phyloP scores from a whole-genome alignment of 1,140 invertebrate genomes.

The Steinernema khuongi region DNA sequence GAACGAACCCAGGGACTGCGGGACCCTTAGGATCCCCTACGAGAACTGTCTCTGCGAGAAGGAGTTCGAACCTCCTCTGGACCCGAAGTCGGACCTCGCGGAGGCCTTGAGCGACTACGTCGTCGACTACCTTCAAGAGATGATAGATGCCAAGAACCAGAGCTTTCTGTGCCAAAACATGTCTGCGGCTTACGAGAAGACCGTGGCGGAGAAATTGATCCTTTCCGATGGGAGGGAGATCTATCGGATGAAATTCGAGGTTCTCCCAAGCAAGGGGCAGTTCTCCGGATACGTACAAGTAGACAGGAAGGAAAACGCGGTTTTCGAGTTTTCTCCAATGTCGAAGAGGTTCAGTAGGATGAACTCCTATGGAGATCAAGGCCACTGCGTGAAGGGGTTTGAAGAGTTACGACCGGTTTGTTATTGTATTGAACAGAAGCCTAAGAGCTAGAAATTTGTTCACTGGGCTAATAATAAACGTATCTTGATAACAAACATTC shows the following conservation, averaged over 20 bases:
- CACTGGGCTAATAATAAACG: no score
- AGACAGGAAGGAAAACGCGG: not conserved
- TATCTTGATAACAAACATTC: no score
- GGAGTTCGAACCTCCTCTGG: not conserved
- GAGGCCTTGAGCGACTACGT: not conserved
- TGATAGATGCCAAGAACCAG: not conserved
- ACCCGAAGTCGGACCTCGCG: not conserved
- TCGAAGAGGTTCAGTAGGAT: not conserved
- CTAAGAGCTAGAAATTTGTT: no score
- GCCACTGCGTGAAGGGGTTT: not conserved
- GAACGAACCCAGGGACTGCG: conserved; percentile 13
- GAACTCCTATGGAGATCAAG: not conserved
- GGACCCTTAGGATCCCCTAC: conserved; percentile 17
- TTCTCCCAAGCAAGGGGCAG: not conserved
- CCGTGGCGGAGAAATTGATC: not conserved
- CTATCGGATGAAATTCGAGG: not conserved
- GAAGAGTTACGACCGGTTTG: conserved; percentile 15
- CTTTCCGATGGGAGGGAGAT: not conserved
- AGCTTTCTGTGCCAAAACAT: not conserved
- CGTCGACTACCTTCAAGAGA: not conserved
- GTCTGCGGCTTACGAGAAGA: not conserved
- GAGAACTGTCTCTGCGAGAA: conserved; percentile 25
- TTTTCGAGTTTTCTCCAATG: not conserved
- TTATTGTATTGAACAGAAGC: conserved; percentile 16
- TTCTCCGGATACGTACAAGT: conserved; percentile 9